phyloP scores from a whole-genome alignment of 1,140 invertebrate genomes.

The Drosophila watanabei region DNA sequence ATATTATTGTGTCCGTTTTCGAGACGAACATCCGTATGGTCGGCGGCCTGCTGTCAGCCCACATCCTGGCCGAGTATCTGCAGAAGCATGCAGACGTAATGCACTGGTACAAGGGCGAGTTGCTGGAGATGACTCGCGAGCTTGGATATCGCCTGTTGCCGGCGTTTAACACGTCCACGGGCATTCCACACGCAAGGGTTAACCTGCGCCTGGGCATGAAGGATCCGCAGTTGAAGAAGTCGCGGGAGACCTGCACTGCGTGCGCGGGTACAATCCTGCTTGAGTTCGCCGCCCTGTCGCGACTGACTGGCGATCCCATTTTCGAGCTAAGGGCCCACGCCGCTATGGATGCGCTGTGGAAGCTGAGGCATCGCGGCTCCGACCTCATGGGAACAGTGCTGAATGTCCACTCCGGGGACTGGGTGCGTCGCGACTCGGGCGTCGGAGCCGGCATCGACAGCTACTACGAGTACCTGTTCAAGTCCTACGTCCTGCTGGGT shows the following conservation, averaged over 20 bases:
- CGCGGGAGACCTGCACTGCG: conserved; percentile 97
- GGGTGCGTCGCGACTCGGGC: conserved; percentile 97
- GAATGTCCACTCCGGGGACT: conserved; percentile 98
- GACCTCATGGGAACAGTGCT: conserved; percentile 97
- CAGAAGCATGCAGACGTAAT: conserved; percentile 91
- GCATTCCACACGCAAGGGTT: conserved; percentile 97
- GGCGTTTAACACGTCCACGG: conserved; percentile 99
- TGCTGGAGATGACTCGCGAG: conserved; percentile 96
- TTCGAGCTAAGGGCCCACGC: conserved; percentile 98
- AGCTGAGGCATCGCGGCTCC: conserved; percentile 95
- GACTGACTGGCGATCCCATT: conserved; percentile 95
- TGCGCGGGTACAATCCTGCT: conserved; percentile 99
- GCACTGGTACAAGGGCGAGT: conserved; percentile 96
- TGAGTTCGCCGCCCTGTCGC: conserved; percentile 97
- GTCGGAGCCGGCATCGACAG: conserved; percentile 99
- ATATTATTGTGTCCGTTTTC: conserved; percentile 98
- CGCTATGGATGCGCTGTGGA: conserved; percentile 99
- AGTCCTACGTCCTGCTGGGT: conserved; percentile 94
- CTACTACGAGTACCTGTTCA: conserved; percentile 99
- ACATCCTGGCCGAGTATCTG: conserved; percentile 94
- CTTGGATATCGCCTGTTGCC: conserved; percentile 96
- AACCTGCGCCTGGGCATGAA: conserved; percentile 96
- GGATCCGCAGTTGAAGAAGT: conserved; percentile 90
- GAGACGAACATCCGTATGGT: conserved; percentile 99
- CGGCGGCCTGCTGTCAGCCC: conserved; percentile 96